Evolutionary conservation across 2,888 invertebrate species (phyloP), one percentile per base, ranked within the genome.

Genomic region (Metellina segmentata): DNA sequence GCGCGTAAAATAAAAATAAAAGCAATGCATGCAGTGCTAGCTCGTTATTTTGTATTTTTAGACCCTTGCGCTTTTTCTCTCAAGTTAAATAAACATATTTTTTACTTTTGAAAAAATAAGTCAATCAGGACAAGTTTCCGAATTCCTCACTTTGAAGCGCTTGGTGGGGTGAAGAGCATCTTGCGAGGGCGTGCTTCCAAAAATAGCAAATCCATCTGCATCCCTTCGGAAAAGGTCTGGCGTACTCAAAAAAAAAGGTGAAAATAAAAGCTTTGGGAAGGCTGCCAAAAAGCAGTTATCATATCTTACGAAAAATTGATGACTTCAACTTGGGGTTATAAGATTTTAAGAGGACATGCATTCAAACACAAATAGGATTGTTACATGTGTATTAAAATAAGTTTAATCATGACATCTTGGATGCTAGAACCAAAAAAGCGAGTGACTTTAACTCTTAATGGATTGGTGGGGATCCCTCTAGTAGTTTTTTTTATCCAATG

Each of bases 1-100:
- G 61, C 61, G 8, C 13, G 11, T 11, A 61, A 78, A 51, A 52
- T 77, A 49, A 48, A 16, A n/a, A n/a, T n/a, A n/a, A 77, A 48
- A 16, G 75, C 34, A 77, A 48, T 77, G n/a, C 20, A 77, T 13
- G 48, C 20, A 61, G 61, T 61, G 61, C 61, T 61, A 11, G 34
- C 49, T 77, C 78, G 81, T 89, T 82, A 89, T 77, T 81, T 77
- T 20, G 75, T 89, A 89, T 89, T 89, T 89, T 89, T 82, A 89
- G 89, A 82, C 34, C 69, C 34, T 81, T 61, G 74, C n/a, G 20
- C 75, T 82, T 48, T 51, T n/a, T 19, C 75, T 75, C 75, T 89
- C 82, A 77, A 75, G 81, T 89, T 89, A 89, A 89, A 89, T 82
- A 89, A 89, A 89, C 89, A 89, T 8, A 61, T 8, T 61, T 89